Evolutionary conservation across 2,113 vertebrate species (phyloP), one percentile per base, ranked within the genome.

Genomic region (Talpa occidentalis): DNA sequence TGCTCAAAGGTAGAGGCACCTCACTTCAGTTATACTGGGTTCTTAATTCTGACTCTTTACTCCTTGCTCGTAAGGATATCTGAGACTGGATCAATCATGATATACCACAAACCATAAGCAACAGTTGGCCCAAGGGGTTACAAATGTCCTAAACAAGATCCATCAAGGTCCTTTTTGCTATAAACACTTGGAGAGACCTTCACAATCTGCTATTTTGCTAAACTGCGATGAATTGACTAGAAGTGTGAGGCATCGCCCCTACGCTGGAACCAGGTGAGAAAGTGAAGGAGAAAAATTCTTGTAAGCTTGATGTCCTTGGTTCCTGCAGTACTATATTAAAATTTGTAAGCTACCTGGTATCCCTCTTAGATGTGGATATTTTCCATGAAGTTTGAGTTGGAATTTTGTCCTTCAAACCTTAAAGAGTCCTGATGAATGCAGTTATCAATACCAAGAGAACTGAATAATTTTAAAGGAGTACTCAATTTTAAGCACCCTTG

Each of bases 401-500:
- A 19, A 47, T 88, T 88, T 74, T 91, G 66, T 72, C 40, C 42
- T 77, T 94, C 80, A 62, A 84, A 73, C 6, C 19, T 86, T 26
- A 49, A 44, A 67, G 8, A 83, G n/a, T 56, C 59, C 30, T 26
- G 10, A 79, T 9, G 30, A 35, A 96, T 35, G 85, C 0, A 89
- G 54, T 17, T 70, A 28, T 74, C 32, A 64, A 24, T 74, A 69
- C 19, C 0, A 77, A 69, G 47, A 40, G 70, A 10, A 26, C 40
- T 80, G 56, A 60, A 52, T 70, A n/a, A 42, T 87, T 78, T 74
- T 74, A 62, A 54, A 28, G 28, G 67, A 62, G 12, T 0, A 3
- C 5, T 52, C 10, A 37, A 17, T 77, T 67, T 83, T 64, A 86
- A 78, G 6, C 3, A 76, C 11, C 21, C 16, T 59, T 84, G 8